A percentile compares a stretch with the other conserved stretches of the same genome.
These are phyloP conservation scores for Pardosa pseudoannulata DNA, from an alignment of 2,888 invertebrate genomes.

Conservation along the genomic window DNA sequence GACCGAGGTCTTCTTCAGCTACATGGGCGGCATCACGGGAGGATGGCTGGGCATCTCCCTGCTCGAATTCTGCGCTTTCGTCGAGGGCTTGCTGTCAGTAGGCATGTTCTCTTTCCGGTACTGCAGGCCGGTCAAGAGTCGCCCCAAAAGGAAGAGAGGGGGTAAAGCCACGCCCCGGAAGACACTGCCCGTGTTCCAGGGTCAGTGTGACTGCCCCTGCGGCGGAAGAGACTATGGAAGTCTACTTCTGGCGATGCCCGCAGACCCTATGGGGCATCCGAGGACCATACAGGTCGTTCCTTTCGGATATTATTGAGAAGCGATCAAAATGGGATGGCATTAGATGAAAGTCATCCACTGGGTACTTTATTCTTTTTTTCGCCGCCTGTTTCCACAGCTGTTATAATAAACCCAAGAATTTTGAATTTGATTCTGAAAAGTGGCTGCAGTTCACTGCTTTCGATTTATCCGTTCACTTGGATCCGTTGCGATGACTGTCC, in stretches of 20 bases:
- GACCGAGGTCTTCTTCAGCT: conserved; percentile 61
- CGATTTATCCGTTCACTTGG: too few species aligned
- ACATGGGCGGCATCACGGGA: conserved; percentile 58
- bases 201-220: not conserved
- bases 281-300: conserved; percentile 28
- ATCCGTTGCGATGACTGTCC: too few species aligned
- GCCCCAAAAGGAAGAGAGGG: not conserved
- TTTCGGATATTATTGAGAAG: conserved; percentile 38
- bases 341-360: too few species aligned
- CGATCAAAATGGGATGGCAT: too few species aligned
- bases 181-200: not conserved
- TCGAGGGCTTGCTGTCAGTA: conserved; percentile 35
- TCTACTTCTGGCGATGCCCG: not conserved
- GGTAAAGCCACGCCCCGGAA: not conserved
- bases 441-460: too few species aligned
- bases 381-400: too few species aligned
- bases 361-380: too few species aligned
- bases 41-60: conserved; percentile 66
- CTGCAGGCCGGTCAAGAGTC: not conserved
- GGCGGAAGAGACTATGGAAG: not conserved
- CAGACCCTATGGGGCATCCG: not conserved
- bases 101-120: conserved; percentile 18
- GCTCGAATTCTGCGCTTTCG: conserved; percentile 58
- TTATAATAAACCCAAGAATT: too few species aligned
- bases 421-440: too few species aligned